Evolutionary conservation across 2,888 invertebrate genomes (phyloP).

Genomic region (Chalcosyrphus nemorum): DNA sequence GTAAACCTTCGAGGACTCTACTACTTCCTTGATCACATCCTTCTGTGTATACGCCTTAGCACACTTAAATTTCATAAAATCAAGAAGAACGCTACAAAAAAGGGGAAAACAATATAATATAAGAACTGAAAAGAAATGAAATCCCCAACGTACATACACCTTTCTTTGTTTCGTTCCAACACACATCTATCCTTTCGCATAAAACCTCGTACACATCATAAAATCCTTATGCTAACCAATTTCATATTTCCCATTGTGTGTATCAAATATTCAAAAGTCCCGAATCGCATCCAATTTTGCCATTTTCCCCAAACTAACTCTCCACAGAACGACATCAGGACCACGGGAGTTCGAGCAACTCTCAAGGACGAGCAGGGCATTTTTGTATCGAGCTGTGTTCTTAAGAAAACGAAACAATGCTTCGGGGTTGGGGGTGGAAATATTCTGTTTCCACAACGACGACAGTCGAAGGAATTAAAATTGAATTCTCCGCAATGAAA

Average conservation of each 20-base stretch:
- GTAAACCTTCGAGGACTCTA: constrained; percentile 3
- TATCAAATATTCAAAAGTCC: constrained; percentile 72
- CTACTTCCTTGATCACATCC: neutral
- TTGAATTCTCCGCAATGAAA: constrained; percentile 68
- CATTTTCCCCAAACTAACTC: constrained; percentile 45
- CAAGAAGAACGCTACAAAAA: neutral
- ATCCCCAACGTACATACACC: constrained; percentile 13
- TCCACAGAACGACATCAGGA: constrained; percentile 9
- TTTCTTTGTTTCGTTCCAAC: neutral
- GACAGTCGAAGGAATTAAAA: constrained; percentile 57
- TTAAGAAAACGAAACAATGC: constrained; percentile 8
- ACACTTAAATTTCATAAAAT: constrained; percentile 38
- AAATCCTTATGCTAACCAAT: constrained; percentile 71
- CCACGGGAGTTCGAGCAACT: constrained; percentile 1
- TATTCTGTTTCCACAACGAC: neutral
- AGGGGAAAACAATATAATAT: constrained; percentile 31
- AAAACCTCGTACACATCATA: constrained; percentile 62
- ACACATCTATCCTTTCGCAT: constrained; percentile 28
- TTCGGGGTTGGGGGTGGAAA: neutral
- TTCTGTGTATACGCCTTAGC: constrained; percentile 4
- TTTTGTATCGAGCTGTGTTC: constrained; percentile 50
- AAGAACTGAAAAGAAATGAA: constrained; percentile 29
- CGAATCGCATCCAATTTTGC: constrained; percentile 65
- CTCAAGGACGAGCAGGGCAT: constrained; percentile 50
- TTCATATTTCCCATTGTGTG: constrained; percentile 70